Conservation (phyloP, 1,140 invertebrate genomes). For the Monomorium pharaonis region DNA sequence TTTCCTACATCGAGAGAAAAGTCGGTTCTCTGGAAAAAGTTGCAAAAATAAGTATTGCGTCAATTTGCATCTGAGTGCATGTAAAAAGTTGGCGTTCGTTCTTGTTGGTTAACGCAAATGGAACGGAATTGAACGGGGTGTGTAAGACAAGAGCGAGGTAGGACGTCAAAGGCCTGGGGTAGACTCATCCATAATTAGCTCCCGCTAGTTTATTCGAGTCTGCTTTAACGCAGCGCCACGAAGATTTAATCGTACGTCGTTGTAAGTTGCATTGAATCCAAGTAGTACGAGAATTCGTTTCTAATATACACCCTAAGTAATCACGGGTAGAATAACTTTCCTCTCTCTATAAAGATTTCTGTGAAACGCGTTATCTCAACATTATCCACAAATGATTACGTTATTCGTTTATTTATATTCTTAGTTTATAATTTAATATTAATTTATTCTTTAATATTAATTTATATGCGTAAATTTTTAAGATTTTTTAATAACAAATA, state of each 20-base stretch:
- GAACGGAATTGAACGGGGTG: constrained; percentile 44
- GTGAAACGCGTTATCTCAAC: background rate
- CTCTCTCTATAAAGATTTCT: background rate
- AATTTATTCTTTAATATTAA: background rate
- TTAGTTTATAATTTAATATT: background rate
- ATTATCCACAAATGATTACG: background rate
- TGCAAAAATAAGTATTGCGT: constrained; percentile 54
- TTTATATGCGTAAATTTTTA: background rate
- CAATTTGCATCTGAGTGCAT: constrained; percentile 29
- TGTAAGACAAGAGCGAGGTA: constrained; percentile 15
- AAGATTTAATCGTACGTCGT: constrained; percentile 17
- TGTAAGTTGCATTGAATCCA: constrained; percentile 14
- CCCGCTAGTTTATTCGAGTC: constrained; percentile 42
- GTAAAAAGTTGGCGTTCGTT: constrained; percentile 38
- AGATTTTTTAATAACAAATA: background rate
- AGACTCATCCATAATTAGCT: constrained; percentile 52
- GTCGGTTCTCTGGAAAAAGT: background rate
- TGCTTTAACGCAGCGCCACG: constrained; percentile 21
- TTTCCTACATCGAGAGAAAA: background rate
- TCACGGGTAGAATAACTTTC: background rate
- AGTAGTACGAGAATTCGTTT: background rate
- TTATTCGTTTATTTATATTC: background rate
- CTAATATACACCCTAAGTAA: background rate
- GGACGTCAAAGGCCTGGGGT: constrained; percentile 49
- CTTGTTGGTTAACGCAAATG: constrained; percentile 41